Evolutionary conservation across 30 jellyfish, hydroid and myxozoan species (phyloP).

Genomic region (Hydra vulgaris): DNA sequence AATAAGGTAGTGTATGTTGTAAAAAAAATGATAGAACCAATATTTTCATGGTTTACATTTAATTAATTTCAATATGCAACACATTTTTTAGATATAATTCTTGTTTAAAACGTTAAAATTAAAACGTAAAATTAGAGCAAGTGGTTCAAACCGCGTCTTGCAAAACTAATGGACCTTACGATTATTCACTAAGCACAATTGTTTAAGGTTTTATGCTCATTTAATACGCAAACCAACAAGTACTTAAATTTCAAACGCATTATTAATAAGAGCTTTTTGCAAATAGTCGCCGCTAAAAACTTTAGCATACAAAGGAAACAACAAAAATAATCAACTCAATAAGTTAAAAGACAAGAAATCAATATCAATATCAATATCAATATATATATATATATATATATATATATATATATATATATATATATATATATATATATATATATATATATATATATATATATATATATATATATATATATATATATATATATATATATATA

Average conservation of each 20-base stretch:
- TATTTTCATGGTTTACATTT: background rate
- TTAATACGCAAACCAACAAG: background rate
- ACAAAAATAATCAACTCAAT: too few species aligned
- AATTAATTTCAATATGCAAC: background rate
- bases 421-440: too few species aligned
- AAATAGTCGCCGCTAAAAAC: background rate
- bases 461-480: too few species aligned
- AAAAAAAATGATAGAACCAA: background rate
- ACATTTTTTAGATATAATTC: too few species aligned
- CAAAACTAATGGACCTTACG: background rate
- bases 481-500: too few species aligned
- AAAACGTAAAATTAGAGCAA: background rate
- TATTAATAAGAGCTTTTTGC: background rate
- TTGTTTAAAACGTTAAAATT: too few species aligned
- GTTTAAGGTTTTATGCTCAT: background rate
- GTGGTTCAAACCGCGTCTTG: constrained; percentile 18
- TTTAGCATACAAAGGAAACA: too few species aligned
- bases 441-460: too few species aligned
- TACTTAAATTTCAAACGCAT: background rate
- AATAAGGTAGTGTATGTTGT: background rate
- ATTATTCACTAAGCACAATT: constrained; percentile 12
- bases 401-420: too few species aligned
- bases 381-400: too few species aligned
- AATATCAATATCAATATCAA: too few species aligned
- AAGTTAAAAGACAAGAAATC: too few species aligned